A percentile compares a stretch with the other conserved stretches of the same genome.
Evolutionary conservation across 2,797 vertebrate genomes (phyloP).

Genomic region (Lutjanus argentimaculatus): DNA sequence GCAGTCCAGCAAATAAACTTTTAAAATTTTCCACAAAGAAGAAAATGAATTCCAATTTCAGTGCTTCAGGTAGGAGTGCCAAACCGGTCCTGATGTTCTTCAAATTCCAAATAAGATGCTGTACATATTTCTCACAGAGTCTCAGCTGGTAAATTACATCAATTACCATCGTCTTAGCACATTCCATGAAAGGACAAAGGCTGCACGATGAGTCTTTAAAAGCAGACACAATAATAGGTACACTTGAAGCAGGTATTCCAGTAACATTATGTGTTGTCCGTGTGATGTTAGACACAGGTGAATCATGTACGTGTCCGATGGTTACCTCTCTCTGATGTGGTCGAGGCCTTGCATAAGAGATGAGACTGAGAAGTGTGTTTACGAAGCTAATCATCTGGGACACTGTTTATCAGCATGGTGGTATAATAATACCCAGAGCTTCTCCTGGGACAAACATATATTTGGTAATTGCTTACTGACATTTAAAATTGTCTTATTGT

Average conservation of each 20-base stretch:
- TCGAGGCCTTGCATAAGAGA: no score
- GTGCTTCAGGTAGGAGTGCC: slow-evolving; percentile 24
- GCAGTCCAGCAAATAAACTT: not conserved
- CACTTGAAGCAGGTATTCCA: not conserved
- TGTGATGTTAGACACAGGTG: not conserved
- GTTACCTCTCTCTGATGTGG: not conserved
- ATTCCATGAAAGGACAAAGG: slow-evolving; percentile 47
- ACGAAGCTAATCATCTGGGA: not conserved
- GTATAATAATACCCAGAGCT: not conserved
- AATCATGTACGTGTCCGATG: slow-evolving; percentile 12
- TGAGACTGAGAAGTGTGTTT: not conserved
- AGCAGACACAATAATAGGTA: slow-evolving; percentile 9
- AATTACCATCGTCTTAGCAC: slow-evolving; percentile 37
- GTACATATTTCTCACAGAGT: slow-evolving; percentile 57
- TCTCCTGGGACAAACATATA: not conserved
- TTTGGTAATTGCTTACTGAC: not conserved
- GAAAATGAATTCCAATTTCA: slow-evolving; percentile 1
- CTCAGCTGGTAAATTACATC: slow-evolving; percentile 32
- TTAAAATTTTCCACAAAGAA: slow-evolving; percentile 7
- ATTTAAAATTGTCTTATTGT: not conserved
- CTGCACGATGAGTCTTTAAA: slow-evolving; percentile 8
- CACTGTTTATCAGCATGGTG: not conserved
- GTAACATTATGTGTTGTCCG: slow-evolving; percentile 1
- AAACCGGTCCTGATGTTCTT: slow-evolving; percentile 45
- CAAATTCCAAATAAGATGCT: slow-evolving; percentile 52